Evolutionary conservation across 2,797 vertebrate species (phyloP).

Genomic region (Bucorvus abyssinicus): DNA sequence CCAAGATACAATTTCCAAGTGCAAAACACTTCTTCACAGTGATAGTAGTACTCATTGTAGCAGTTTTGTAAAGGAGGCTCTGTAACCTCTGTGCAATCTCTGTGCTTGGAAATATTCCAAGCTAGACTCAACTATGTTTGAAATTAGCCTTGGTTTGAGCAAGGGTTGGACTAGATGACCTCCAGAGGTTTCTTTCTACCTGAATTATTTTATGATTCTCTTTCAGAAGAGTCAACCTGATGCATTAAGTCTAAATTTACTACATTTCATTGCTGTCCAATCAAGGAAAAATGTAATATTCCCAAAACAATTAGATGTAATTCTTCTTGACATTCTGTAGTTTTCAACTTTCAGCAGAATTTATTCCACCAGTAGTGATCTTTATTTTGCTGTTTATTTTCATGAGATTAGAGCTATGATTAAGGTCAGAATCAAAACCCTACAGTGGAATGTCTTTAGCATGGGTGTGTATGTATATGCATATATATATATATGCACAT

Average conservation of each 20-base stretch:
- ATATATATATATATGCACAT: background rate
- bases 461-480: background rate
- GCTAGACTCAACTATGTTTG: background rate
- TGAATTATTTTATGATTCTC: background rate
- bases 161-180: background rate
- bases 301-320: background rate
- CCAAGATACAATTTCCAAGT: background rate
- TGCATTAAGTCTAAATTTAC: background rate
- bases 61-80: background rate
- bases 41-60: background rate
- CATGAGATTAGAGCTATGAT: background rate
- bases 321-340: background rate
- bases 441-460: background rate
- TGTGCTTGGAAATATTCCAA: background rate
- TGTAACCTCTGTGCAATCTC: background rate
- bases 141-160: background rate
- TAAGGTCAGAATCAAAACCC: background rate
- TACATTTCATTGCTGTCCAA: background rate
- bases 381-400: background rate
- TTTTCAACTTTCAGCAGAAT: background rate
- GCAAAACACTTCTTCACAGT: background rate
- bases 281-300: background rate
- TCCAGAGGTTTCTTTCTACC: background rate
- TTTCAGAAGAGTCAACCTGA: background rate
- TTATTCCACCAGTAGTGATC: background rate